phyloP scores from a whole-genome alignment of 2,113 vertebrate species.

The Xiphorhynchus elegans region DNA sequence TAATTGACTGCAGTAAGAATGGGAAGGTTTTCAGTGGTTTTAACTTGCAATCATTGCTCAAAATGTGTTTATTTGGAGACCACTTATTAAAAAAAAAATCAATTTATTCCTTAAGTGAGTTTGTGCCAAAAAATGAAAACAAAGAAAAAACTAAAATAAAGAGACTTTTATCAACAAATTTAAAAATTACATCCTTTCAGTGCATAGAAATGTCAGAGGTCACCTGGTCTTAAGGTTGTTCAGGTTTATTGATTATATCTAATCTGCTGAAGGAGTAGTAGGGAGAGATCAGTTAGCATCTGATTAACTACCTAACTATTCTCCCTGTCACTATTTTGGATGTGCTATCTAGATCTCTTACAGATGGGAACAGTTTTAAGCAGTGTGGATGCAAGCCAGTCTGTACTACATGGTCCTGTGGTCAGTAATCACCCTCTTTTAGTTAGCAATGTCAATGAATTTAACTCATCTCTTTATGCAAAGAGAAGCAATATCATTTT shows the following conservation, averaged over 20 bases:
- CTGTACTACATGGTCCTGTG: neutral
- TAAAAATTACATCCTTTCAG: neutral
- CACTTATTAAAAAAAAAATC: neutral
- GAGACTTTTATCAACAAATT: neutral
- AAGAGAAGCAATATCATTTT: neutral
- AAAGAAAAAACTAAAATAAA: neutral
- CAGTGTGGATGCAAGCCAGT: neutral
- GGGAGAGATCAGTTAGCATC: neutral
- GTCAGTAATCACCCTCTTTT: neutral
- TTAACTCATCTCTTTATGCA: neutral
- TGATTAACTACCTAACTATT: neutral
- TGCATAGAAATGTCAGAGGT: neutral
- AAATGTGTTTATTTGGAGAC: neutral
- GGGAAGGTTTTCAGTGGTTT: neutral
- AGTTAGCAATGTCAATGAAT: neutral
- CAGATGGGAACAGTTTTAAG: neutral
- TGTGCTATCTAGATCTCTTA: fast-evolving
- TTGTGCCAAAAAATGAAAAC: neutral
- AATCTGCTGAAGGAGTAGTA: neutral
- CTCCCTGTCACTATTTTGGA: neutral
- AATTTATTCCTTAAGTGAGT: neutral
- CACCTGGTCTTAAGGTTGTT: neutral
- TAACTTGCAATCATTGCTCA: neutral
- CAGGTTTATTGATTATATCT: neutral
- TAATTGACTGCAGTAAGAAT: neutral